Evolutionary conservation across 2,797 vertebrate genomes (phyloP).

Genomic region (Chiroxiphia lanceolata): DNA sequence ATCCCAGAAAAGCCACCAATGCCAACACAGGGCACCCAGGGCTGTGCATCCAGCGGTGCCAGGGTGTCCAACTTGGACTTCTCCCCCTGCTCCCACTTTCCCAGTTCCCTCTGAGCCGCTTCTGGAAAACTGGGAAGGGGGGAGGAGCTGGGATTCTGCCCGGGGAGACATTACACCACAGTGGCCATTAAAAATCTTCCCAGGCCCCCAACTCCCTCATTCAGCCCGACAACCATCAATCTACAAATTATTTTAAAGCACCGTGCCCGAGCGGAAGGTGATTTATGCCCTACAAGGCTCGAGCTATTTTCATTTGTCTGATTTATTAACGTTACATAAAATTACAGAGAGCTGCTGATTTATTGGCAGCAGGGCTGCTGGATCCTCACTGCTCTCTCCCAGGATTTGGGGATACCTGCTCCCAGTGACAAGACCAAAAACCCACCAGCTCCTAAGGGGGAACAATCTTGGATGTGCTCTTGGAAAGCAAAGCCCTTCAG

Average conservation of each 20-base stretch:
- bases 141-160: background rate
- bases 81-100: background rate
- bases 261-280: background rate
- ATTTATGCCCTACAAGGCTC: constrained; percentile 16
- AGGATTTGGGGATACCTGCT: background rate
- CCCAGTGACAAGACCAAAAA: rapidly evolving
- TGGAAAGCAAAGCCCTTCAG: background rate
- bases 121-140: background rate
- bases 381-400: background rate
- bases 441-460: rapidly evolving
- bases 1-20: rapidly evolving
- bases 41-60: rapidly evolving
- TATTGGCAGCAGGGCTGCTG: background rate
- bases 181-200: constrained; percentile 20
- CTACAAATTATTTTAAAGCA: constrained; percentile 48
- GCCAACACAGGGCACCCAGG: background rate
- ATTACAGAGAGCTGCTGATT: constrained; percentile 13
- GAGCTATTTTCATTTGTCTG: constrained; percentile 57
- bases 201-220: constrained; percentile 16
- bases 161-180: background rate
- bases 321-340: constrained; percentile 48
- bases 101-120: background rate
- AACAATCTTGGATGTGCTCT: rapidly evolving
- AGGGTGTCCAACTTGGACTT: rapidly evolving
- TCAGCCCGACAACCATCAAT: background rate